Conservation (phyloP, 2,888 invertebrate genomes). For the Euclidia mi region DNA sequence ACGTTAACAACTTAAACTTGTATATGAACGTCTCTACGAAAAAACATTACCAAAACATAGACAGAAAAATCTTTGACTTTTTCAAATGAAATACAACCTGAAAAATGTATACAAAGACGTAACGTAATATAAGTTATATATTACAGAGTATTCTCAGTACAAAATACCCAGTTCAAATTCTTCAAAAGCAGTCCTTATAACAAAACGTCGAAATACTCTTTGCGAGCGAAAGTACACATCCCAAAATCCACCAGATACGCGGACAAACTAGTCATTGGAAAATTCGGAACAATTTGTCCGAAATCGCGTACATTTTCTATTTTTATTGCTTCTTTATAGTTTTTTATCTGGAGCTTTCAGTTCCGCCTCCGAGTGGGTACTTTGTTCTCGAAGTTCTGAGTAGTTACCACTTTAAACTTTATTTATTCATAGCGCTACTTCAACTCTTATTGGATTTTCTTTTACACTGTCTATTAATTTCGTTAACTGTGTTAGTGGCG, state of each 20-base stretch:
- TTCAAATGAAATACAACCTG: too few species aligned
- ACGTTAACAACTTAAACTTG: too few species aligned
- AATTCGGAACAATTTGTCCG: conserved; percentile 33
- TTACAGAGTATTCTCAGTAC: background rate
- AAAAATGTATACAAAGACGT: too few species aligned
- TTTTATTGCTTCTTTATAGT: conserved; percentile 40
- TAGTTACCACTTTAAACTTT: conserved; percentile 27
- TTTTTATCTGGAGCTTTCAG: conserved; percentile 29
- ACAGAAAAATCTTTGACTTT: too few species aligned
- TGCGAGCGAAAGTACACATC: conserved; percentile 13
- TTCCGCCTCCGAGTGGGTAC: conserved; percentile 22
- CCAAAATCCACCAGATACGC: conserved; percentile 25
- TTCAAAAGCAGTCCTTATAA: conserved; percentile 10
- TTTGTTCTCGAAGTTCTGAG: conserved; percentile 28
- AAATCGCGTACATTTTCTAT: conserved; percentile 24
- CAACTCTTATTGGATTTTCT: conserved; percentile 12
- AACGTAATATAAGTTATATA: background rate
- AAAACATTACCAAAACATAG: too few species aligned
- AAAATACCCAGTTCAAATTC: background rate
- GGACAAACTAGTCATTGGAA: conserved; percentile 35
- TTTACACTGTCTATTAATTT: conserved; percentile 7
- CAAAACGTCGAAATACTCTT: conserved; percentile 14
- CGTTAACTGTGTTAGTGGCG: background rate
- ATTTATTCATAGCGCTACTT: conserved; percentile 37
- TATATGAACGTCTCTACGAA: too few species aligned